phyloP scores from a whole-genome alignment of 2,888 invertebrate genomes.

The Calameuta idolon region DNA sequence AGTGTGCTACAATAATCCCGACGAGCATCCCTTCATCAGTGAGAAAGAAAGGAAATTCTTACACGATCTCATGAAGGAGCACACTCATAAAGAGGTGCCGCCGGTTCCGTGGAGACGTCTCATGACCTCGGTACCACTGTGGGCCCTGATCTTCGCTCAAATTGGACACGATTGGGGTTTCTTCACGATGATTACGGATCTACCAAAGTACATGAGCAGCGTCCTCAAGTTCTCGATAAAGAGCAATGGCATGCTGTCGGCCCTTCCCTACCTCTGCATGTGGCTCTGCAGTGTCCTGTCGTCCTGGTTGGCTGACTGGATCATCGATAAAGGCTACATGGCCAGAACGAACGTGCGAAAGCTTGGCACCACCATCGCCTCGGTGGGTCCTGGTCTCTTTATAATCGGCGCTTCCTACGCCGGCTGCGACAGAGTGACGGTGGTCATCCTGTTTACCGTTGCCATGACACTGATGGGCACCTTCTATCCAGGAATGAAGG shows the following conservation, averaged over 20 bases:
- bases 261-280: conserved; percentile 67
- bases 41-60: conserved; percentile 57
- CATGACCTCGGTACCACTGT: conserved; percentile 74
- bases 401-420: conserved; percentile 68
- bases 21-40: conserved; percentile 64
- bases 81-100: conserved; percentile 55
- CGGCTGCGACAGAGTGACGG: conserved; percentile 63
- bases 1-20: conserved; percentile 61
- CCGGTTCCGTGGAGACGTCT: conserved; percentile 59
- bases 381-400: conserved; percentile 68
- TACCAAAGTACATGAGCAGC: conserved; percentile 66
- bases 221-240: conserved; percentile 65
- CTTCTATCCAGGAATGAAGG: conserved; percentile 69
- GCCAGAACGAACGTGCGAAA: conserved; percentile 66
- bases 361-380: conserved; percentile 68
- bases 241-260: conserved; percentile 65
- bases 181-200: conserved; percentile 62
- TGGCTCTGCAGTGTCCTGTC: conserved; percentile 63
- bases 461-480: conserved; percentile 69
- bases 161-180: conserved; percentile 65
- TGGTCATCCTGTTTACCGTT: conserved; percentile 65
- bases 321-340: conserved; percentile 57
- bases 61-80: conserved; percentile 55
- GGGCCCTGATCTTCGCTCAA: conserved; percentile 79
- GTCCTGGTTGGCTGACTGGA: conserved; percentile 65